Base-by-base conservation (phyloP, 1,140 invertebrate species). In the Drosophila saltans region DNA sequence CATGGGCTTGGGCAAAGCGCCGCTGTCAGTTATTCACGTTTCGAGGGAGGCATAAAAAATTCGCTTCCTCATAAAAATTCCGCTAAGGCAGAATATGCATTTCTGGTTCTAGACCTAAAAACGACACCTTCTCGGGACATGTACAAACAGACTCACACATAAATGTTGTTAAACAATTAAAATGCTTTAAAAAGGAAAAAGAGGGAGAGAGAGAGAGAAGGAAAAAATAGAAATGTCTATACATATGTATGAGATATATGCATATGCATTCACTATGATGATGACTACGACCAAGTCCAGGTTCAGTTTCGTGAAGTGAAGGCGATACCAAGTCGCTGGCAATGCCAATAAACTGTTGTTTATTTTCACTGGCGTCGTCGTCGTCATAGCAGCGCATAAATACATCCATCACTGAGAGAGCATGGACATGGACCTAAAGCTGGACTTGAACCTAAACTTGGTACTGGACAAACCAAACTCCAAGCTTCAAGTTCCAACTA, bases 291-390 rank as follows among this genome's bases (percentile, higher is more conserved):
- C 58, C 60, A 75, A 66, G 69, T 52, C 45, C 24, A 52, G 45
- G 45, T 52, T 48, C 8, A 48, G 45, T 48, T 48, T 16, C 16
- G 16, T 7, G 45, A 21, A 21, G 16, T 48, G 75, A 43, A 58
- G 78, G 70, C 65, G 62, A 59, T 52, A 52, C 55, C 48, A 5
- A 56, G 48, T 70, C 43, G 60, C 33, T 43, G 67, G 65, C 69
- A 77, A 82, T 82, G 82, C 83, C 83, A 86, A 88, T 86, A 86
- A 86, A 86, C 76, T 88, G 76, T 86, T 86, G 83, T 86, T 86
- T 88, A 86, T 86, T 86, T 88, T 82, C 66, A 81, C 75, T 74
- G 75, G 24, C 67, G 72, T 65, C 65, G 66, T 33, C 71, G 66
- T 72, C 74, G 78, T 72, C 74, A 74, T 62, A 78, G 77, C 81